These are phyloP conservation scores for Listronotus bonariensis DNA, from an alignment of 1,140 invertebrate genomes.

Conservation along the genomic window DNA sequence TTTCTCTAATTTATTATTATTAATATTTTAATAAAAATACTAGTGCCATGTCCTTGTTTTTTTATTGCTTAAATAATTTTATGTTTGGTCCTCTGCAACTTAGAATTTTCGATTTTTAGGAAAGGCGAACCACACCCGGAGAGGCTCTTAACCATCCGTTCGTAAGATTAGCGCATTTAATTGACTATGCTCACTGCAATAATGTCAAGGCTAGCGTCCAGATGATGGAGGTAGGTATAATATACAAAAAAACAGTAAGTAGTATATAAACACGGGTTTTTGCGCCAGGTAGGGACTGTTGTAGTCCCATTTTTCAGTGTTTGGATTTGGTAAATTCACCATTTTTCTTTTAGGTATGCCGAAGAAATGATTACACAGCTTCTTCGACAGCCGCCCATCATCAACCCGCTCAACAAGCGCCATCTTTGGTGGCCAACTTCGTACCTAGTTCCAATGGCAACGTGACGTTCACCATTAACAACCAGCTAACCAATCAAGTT, in stretches of 20 bases:
- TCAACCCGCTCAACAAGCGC: slow-evolving; percentile 67
- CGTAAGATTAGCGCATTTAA: slow-evolving; percentile 88
- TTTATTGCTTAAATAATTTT: not conserved
- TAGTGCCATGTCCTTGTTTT: not conserved
- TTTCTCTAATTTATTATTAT: no score
- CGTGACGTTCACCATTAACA: slow-evolving; percentile 88
- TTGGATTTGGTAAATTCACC: no score
- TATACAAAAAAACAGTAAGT: not conserved
- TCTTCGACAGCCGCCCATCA: slow-evolving; percentile 60
- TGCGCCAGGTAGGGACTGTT: no score
- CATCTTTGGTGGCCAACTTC: slow-evolving; percentile 69
- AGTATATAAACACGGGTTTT: no score
- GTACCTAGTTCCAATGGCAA: slow-evolving; percentile 80
- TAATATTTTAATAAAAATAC: no score
- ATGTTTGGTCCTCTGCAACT: slow-evolving; percentile 31
- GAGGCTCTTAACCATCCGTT: slow-evolving; percentile 96
- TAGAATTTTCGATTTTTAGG: slow-evolving; percentile 60
- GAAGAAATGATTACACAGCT: slow-evolving; percentile 67
- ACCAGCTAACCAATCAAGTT: slow-evolving; percentile 75
- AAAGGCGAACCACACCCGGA: slow-evolving; percentile 90
- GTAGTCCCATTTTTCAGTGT: no score
- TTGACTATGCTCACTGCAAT: slow-evolving; percentile 95
- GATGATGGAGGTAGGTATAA: slow-evolving; percentile 80
- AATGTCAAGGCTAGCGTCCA: slow-evolving; percentile 94
- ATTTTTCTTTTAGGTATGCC: slow-evolving; percentile 62